Conservation (phyloP, 37 sponge, comb jelly and placozoan species). For the Mnemiopsis leidyi region DNA sequence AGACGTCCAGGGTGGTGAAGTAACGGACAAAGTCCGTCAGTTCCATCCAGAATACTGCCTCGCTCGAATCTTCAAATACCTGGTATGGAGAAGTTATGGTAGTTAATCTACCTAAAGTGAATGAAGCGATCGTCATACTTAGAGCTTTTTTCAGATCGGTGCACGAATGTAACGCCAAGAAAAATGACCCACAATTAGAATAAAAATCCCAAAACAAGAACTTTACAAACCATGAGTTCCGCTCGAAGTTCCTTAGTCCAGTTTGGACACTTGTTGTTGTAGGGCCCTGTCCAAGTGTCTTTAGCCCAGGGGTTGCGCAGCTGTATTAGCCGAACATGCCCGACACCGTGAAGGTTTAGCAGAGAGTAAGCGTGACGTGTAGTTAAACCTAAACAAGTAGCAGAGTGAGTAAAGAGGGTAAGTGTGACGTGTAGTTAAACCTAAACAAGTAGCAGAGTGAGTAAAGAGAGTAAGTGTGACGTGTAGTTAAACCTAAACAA, state of each 20-base stretch:
- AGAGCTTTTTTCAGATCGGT: too few species aligned
- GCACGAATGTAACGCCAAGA: too few species aligned
- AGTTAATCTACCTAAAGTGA: too few species aligned
- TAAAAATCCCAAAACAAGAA: too few species aligned
- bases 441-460: too few species aligned
- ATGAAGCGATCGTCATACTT: too few species aligned
- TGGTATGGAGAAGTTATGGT: neutral
- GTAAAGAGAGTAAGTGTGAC: too few species aligned
- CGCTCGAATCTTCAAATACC: constrained; percentile 45
- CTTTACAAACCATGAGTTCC: neutral
- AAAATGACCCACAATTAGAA: too few species aligned
- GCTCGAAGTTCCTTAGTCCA: constrained; percentile 41
- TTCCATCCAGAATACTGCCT: constrained; percentile 63
- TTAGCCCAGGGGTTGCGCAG: constrained; percentile 58
- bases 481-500: too few species aligned
- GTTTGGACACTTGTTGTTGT: constrained; percentile 18
- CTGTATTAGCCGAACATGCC: neutral
- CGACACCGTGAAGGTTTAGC: neutral
- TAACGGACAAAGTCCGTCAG: constrained; percentile 36
- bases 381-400: constrained; percentile 18
- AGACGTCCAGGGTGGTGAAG: constrained; percentile 29
- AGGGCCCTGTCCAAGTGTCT: constrained; percentile 45
- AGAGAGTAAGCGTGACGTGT: constrained; percentile 64
- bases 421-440: too few species aligned
- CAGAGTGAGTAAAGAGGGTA: neutral